phyloP scores from a whole-genome alignment of 2,888 invertebrate species.

The Cyclophora albipunctata region DNA sequence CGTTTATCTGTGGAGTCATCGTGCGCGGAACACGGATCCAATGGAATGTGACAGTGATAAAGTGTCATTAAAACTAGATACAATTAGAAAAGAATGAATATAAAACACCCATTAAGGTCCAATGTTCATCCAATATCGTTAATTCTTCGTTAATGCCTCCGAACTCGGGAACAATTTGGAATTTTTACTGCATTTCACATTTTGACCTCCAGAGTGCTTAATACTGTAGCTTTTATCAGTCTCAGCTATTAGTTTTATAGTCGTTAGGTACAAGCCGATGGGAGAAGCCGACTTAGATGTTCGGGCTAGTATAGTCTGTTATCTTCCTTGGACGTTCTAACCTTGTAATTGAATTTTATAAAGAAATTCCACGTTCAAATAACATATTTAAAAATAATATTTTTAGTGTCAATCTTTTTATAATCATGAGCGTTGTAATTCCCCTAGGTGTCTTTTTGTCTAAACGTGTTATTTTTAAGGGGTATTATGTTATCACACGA shows the following conservation, averaged over 20 bases:
- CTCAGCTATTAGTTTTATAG: slow-evolving; percentile 34
- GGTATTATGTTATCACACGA: too few species aligned
- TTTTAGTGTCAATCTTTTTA: too few species aligned
- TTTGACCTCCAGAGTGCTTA: slow-evolving; percentile 39
- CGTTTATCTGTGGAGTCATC: slow-evolving; percentile 23
- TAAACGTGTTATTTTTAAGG: too few species aligned
- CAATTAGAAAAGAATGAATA: slow-evolving; percentile 22
- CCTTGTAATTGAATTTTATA: too few species aligned
- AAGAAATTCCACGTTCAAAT: too few species aligned
- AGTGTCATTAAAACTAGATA: slow-evolving; percentile 13
- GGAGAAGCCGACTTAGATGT: too few species aligned
- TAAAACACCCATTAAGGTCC: slow-evolving; percentile 16
- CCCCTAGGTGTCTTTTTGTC: too few species aligned
- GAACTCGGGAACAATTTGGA: slow-evolving; percentile 13
- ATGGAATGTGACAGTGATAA: slow-evolving; percentile 15
- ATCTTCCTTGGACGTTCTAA: too few species aligned
- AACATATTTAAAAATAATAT: too few species aligned
- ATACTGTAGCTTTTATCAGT: slow-evolving; percentile 65
- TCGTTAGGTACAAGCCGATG: slow-evolving; percentile 3
- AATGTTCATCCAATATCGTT: slow-evolving; percentile 14
- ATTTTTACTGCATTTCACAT: slow-evolving; percentile 23
- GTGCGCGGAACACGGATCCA: slow-evolving; percentile 14
- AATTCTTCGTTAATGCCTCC: slow-evolving; percentile 18
- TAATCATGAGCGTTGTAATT: too few species aligned
- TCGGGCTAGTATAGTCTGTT: too few species aligned